Conservation (phyloP, 2,113 vertebrate genomes). For the Plecturocebus donacophilus region DNA sequence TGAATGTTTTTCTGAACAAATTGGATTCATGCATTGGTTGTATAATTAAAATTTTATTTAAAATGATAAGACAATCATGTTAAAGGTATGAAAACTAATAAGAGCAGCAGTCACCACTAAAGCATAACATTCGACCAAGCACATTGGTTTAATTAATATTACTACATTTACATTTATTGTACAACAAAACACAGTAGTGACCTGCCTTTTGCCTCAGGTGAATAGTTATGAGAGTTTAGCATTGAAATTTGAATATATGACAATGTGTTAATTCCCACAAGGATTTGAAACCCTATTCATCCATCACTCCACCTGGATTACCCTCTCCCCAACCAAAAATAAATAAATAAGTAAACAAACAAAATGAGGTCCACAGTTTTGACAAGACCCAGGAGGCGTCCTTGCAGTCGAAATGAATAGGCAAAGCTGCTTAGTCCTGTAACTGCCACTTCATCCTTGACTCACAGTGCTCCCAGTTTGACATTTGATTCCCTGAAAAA, state of each 20-base stretch:
- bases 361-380: slow-evolving; percentile 58
- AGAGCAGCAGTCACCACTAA: neutral
- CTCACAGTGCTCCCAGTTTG: slow-evolving; percentile 77
- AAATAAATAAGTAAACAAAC: neutral
- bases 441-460: slow-evolving; percentile 73
- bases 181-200: rapidly evolving
- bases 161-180: neutral
- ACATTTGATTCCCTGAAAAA: slow-evolving; percentile 81
- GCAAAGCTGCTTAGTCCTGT: slow-evolving; percentile 80
- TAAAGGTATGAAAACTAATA: neutral
- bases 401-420: slow-evolving; percentile 77
- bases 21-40: neutral
- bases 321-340: neutral
- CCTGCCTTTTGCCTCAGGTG: neutral
- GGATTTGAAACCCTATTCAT: neutral
- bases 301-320: neutral
- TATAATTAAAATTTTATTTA: neutral
- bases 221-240: neutral
- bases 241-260: neutral
- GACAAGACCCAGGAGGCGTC: slow-evolving; percentile 72
- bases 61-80: neutral
- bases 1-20: neutral
- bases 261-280: neutral
- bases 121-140: neutral
- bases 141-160: neutral